These are phyloP conservation scores for Argya squamiceps DNA, from an alignment of 2,797 vertebrate genomes.

Conservation along the genomic window DNA sequence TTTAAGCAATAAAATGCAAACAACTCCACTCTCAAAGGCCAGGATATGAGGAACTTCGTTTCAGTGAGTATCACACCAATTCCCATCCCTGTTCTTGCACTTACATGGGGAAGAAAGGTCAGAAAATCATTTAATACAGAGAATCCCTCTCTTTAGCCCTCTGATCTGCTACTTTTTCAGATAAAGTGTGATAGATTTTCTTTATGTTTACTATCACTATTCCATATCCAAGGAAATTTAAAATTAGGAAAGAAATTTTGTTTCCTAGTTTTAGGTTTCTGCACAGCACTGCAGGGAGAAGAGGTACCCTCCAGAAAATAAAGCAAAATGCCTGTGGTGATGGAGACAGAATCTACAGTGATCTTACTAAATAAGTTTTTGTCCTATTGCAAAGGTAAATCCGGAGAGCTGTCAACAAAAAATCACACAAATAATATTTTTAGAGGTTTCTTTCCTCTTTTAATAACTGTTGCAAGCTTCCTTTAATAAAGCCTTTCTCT, in stretches of 20 bases:
- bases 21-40: background rate
- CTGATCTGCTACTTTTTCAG: background rate
- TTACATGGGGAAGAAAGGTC: background rate
- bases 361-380: background rate
- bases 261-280: background rate
- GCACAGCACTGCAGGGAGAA: background rate
- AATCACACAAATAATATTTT: background rate
- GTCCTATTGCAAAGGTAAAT: background rate
- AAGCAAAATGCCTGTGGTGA: background rate
- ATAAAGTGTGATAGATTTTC: background rate
- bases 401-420: background rate
- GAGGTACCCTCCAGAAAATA: background rate
- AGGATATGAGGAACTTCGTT: background rate
- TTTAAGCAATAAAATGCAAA: background rate
- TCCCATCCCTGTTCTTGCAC: background rate
- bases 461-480: background rate
- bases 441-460: background rate
- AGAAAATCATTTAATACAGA: background rate
- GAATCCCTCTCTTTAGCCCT: background rate
- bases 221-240: background rate
- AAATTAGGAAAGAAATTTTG: background rate
- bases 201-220: background rate
- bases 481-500: background rate
- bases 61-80: background rate
- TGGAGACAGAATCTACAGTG: background rate